Base-by-base conservation (phyloP, 2,888 invertebrate genomes). In the Ashinkailepas kermadecensis region DNA sequence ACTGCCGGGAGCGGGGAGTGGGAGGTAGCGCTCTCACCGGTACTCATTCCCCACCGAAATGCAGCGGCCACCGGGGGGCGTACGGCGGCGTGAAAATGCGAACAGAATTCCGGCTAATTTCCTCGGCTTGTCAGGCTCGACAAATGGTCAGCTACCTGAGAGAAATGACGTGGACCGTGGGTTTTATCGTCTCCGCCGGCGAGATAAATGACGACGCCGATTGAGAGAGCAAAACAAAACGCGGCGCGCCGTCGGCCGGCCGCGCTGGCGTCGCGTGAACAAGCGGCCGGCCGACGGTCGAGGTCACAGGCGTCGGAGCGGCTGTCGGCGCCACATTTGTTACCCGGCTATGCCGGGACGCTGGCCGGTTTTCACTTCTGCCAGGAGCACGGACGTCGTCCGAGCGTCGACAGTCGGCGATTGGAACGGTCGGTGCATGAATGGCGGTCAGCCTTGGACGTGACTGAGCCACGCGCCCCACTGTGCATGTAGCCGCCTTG, bases 131-230 rank as follows among this genome's bases (percentile, higher is more conserved):
- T 56, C 74, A 74, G 18, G 54, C 21, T 9, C 74, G 74, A 74
- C 74, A 74, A 74, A 74, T 74, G 74, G 74, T 74, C 56, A 56
- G 74, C 56, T 74, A 56, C 54, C 74, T 21, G 10, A 74, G 54
- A 70, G 74, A 54, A 56, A 54, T 56, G 74, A 21, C 74, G 56
- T 74, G 54, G 74, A 9, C 56, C 56, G 74, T 74, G 74, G 74
- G 74, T 74, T 74, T 74, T 74, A 74, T 74, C 74, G 74, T 54
- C 56, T 1, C 56, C 54, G 54, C 54, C 10, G 74, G 21, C 54
- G 21, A 56, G 56, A 74, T 21, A 56, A 74, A 74, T 21, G 74
- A 74, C 56, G 56, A 21, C 21, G 74, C 1, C 56, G 56, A 74
- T 56, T 54, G 74, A 74, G 21, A 56, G 56, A 74, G 74, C 56